Evolutionary conservation across 2,797 vertebrate genomes (phyloP), one percentile per base, ranked within the genome.

Genomic region (Poecile montanus): DNA sequence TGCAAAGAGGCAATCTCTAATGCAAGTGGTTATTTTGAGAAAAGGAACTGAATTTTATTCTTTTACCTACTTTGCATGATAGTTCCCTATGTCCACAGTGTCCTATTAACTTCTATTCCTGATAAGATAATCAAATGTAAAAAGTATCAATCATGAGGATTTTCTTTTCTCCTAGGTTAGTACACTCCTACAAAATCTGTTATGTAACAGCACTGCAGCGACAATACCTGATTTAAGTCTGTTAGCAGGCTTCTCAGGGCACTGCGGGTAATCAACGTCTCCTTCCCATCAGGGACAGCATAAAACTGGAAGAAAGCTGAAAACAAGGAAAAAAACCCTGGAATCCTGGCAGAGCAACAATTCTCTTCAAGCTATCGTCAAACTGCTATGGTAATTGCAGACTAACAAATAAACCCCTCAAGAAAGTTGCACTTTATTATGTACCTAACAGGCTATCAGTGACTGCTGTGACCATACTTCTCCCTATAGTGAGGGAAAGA

Each of bases 181-280:
- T 11, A 67, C 32, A 34, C 4, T 56, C 34, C 27, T 36, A 25
- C 22, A 58, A 84, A 68, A 67, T n/a, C 13, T 29, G 10, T 8
- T 77, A 36, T 63, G 16, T 27, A 81, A 71, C 7, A 89, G 57
- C 48, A 80, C 6, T 47, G 38, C 27, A 47, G 20, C 44, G 62
- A 48, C 27, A 57, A 97, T 97, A 99, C 98, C 98, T 98, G 98
- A 88, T 98, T 98, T 72, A 99, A 97, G 89, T 98, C 98, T 36
- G 97, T 97, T 60, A 99, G 97, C 25, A 99, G 88, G 58, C 93
- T 97, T 90, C 97, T 97, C 93, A 99, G 97, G 87, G 94, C 91
- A 62, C 94, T 97, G 40, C 54, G 95, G 84, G 97, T 98, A 88
- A 99, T 95, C 6, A 81, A 95, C 36, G 97, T 88, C 2, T 54